Evolutionary conservation across 2,888 invertebrate genomes (phyloP).

Genomic region (Trachelus iudaicus): DNA sequence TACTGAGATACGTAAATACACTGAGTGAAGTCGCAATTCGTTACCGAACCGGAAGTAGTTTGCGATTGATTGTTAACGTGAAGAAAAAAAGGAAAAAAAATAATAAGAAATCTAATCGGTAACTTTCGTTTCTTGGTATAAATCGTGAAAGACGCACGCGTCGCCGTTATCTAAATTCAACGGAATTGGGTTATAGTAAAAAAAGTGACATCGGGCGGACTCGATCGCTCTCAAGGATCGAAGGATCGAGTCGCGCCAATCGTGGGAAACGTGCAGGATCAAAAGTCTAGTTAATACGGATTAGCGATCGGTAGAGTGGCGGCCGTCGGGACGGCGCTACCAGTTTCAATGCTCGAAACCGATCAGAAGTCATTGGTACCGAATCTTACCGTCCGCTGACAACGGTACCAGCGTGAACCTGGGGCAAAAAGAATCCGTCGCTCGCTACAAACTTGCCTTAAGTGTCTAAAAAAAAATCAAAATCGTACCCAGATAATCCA

Average conservation of each 20-base stretch:
- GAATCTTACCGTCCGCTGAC: background rate
- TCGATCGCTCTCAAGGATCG: background rate
- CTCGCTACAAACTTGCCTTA: background rate
- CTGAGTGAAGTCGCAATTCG: background rate
- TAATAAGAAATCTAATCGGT: background rate
- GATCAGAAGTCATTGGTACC: background rate
- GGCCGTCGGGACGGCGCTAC: background rate
- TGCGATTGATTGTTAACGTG: background rate
- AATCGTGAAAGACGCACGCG: background rate
- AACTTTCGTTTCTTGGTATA: background rate
- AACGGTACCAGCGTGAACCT: background rate
- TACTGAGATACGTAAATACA: background rate
- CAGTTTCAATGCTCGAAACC: background rate
- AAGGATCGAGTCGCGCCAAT: background rate
- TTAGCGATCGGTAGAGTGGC: background rate
- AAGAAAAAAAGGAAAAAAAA: background rate
- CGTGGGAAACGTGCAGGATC: background rate
- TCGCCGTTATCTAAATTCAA: background rate
- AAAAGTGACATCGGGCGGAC: background rate
- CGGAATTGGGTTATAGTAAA: background rate
- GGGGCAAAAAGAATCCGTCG: background rate
- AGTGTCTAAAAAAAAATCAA: background rate
- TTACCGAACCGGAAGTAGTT: background rate
- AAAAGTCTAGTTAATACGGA: background rate
- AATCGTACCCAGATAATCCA: background rate